phyloP scores from a whole-genome alignment of 2,797 vertebrate species.

The Ptychobarbus kaznakovi region DNA sequence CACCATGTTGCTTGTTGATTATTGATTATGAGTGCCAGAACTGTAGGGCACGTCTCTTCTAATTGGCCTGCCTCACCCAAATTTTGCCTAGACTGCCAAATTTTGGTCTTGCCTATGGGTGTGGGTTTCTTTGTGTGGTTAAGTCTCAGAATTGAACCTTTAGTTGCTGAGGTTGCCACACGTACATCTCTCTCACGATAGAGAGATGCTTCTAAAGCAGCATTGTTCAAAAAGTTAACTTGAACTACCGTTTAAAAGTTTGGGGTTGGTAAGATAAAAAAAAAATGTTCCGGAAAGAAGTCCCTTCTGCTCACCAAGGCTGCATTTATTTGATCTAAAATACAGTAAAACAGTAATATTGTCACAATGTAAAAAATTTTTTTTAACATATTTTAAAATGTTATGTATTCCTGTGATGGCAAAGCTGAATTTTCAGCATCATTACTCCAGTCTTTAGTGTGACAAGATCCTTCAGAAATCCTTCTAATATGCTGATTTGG shows the following conservation, averaged over 20 bases:
- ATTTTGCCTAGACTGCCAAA: neutral
- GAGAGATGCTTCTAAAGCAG: neutral
- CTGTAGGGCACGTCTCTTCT: neutral
- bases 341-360: neutral
- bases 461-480: neutral
- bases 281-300: neutral
- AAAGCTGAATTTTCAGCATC: no score
- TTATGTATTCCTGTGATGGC: no score
- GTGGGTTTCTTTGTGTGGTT: conserved; percentile 1
- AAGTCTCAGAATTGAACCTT: neutral
- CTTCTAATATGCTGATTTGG: neutral
- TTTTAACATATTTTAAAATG: no score
- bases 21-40: neutral
- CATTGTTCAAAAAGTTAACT: neutral
- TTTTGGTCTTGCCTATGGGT: conserved; percentile 1
- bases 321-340: neutral
- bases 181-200: neutral
- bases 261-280: neutral
- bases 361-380: neutral
- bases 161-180: neutral
- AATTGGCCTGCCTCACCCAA: neutral
- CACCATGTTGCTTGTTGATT: neutral
- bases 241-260: neutral
- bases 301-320: neutral
- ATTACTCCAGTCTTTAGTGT: neutral